Percentiles rank a stretch among this genome's conserved stretches.
Evolutionary conservation across 2,113 vertebrate species (phyloP).

Genomic region (Tonatia bakeri): DNA sequence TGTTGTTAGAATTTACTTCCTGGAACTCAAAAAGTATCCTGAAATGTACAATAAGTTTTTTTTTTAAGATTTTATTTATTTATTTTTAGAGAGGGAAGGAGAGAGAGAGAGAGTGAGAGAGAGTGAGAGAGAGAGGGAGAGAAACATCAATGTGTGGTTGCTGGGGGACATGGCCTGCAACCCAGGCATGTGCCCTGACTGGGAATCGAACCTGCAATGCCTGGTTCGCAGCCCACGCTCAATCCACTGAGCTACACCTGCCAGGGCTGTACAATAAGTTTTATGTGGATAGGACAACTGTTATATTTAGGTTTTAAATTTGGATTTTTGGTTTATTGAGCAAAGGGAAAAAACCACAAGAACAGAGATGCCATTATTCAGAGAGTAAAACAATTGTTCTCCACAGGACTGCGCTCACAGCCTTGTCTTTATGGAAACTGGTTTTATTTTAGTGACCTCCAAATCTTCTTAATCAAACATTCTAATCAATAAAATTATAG

Average conservation of each 20-base stretch:
- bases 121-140: too few relatives aligned
- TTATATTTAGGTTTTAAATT: not conserved
- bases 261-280: too few relatives aligned
- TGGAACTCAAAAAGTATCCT: not conserved
- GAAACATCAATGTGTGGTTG: too few relatives aligned
- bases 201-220: too few relatives aligned
- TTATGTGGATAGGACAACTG: not conserved
- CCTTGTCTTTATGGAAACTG: not conserved
- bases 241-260: too few relatives aligned
- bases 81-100: too few relatives aligned
- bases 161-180: too few relatives aligned
- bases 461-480: not conserved
- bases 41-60: not conserved
- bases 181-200: too few relatives aligned
- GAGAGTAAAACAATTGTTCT: not conserved
- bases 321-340: conserved; percentile 1
- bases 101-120: too few relatives aligned
- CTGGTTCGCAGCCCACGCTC: too few relatives aligned
- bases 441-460: not conserved
- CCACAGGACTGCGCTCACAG: not conserved
- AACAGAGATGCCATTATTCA: not conserved
- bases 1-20: not conserved
- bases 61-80: too few relatives aligned
- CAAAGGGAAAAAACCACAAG: not conserved
- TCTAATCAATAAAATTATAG: not conserved